Evolutionary conservation across 1,140 invertebrate genomes (phyloP).

Genomic region (Drosophila carrolli): DNA sequence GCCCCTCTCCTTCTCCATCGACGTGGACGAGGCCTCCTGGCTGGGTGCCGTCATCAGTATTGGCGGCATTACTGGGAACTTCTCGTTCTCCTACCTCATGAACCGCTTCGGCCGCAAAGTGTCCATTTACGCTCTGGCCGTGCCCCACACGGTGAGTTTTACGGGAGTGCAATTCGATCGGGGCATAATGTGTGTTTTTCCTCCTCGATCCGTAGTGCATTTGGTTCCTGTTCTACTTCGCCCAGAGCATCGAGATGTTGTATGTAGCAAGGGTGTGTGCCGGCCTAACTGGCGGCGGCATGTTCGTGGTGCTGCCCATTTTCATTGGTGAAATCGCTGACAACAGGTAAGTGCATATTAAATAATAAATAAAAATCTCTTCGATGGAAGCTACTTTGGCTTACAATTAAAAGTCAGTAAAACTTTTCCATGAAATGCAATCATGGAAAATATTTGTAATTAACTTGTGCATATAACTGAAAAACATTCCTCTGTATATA

Average conservation of each 20-base stretch:
- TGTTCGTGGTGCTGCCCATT: slow-evolving; percentile 70
- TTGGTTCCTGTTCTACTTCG: slow-evolving; percentile 75
- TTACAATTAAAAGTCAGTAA: no score
- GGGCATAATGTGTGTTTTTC: background rate
- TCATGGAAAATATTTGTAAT: no score
- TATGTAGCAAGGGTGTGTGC: slow-evolving; percentile 82
- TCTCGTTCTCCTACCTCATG: slow-evolving; percentile 75
- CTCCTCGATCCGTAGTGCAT: slow-evolving; percentile 45
- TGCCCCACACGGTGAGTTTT: slow-evolving; percentile 76
- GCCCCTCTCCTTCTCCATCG: slow-evolving; percentile 70
- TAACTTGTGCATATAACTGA: no score
- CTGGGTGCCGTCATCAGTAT: slow-evolving; percentile 74
- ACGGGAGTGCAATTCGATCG: no score
- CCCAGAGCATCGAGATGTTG: slow-evolving; percentile 67
- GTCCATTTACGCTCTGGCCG: slow-evolving; percentile 61
- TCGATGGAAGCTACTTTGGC: no score
- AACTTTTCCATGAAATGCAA: no score
- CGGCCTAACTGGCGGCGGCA: slow-evolving; percentile 81
- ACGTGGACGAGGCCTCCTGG: slow-evolving; percentile 76
- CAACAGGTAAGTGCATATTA: slow-evolving; percentile 57
- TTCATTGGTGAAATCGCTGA: slow-evolving; percentile 82
- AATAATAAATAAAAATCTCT: slow-evolving; percentile 1
- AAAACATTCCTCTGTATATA: no score
- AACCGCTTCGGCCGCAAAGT: slow-evolving; percentile 83
- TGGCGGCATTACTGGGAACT: slow-evolving; percentile 75